phyloP scores from a whole-genome alignment of 2,113 vertebrate genomes.

The Aviceda subcristata region DNA sequence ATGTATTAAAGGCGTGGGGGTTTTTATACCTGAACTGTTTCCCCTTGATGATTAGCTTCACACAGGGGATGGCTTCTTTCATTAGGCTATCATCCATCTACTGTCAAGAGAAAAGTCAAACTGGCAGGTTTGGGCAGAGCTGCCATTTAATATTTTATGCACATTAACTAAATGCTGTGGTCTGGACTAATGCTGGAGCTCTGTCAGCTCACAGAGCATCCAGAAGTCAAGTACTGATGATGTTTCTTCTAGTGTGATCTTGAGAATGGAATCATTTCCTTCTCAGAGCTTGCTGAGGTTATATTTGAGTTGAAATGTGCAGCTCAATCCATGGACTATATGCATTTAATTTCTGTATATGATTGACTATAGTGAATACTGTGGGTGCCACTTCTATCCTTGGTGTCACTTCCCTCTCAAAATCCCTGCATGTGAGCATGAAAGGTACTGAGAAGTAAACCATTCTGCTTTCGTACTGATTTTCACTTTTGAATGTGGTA shows the following conservation, averaged over 20 bases:
- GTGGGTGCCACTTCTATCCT: not conserved
- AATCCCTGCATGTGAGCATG: not conserved
- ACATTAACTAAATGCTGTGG: not conserved
- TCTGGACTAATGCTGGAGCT: not conserved
- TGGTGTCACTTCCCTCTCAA: not conserved
- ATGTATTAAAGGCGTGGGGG: not conserved
- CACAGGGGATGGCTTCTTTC: not conserved
- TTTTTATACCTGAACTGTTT: not conserved
- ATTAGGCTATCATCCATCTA: not conserved
- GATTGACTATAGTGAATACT: not conserved
- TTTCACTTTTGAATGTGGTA: not conserved
- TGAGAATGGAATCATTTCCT: not conserved
- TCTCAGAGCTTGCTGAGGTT: not conserved
- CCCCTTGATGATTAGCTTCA: not conserved
- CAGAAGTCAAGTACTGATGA: not conserved
- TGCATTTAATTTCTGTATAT: not conserved
- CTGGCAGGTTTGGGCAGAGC: not conserved
- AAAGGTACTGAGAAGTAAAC: not conserved
- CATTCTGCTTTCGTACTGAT: not conserved
- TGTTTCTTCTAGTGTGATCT: not conserved
- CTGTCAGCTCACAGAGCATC: not conserved
- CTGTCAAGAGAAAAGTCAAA: not conserved
- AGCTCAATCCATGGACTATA: not conserved
- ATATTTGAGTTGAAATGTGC: not conserved
- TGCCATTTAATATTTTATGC: slow-evolving; percentile 1